A percentile compares a stretch with the other conserved stretches of the same genome.
These are phyloP conservation scores for Podarcis muralis DNA, from an alignment of 2,113 vertebrate genomes.

Conservation along the genomic window DNA sequence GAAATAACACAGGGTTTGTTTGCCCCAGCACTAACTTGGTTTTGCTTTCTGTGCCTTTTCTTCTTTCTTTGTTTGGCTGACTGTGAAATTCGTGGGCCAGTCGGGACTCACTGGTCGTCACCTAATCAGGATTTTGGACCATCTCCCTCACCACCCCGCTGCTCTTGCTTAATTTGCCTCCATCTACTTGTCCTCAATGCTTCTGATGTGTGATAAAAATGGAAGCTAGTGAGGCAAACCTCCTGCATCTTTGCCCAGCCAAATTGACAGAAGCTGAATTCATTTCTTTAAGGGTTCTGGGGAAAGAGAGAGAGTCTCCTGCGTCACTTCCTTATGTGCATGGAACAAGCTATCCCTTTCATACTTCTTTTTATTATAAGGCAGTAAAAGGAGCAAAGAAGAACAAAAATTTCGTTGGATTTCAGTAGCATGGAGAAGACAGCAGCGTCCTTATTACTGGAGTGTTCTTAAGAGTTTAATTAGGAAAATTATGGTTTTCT, in stretches of 20 bases:
- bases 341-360: constrained; percentile 21
- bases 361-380: not conserved
- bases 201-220: not conserved
- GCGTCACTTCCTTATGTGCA: not conserved
- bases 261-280: constrained; percentile 18
- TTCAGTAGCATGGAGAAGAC: not conserved
- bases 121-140: constrained; percentile 13
- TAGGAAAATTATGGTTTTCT: not conserved
- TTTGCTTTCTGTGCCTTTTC: constrained; percentile 39
- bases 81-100: not conserved
- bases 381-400: not conserved
- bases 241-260: not conserved
- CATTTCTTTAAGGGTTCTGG: not conserved
- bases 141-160: not conserved
- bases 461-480: not conserved
- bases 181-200: not conserved
- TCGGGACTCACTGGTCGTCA: not conserved
- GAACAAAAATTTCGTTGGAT: not conserved
- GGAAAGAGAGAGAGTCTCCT: not conserved
- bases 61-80: not conserved
- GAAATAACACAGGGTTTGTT: constrained; percentile 1
- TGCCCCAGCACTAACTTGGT: not conserved
- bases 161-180: not conserved
- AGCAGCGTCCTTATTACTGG: not conserved
- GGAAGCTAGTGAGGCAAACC: constrained; percentile 10